Evolutionary conservation across 2,113 vertebrate species (phyloP).

Genomic region (rabbit (Oryctolagus cuniculus)): DNA sequence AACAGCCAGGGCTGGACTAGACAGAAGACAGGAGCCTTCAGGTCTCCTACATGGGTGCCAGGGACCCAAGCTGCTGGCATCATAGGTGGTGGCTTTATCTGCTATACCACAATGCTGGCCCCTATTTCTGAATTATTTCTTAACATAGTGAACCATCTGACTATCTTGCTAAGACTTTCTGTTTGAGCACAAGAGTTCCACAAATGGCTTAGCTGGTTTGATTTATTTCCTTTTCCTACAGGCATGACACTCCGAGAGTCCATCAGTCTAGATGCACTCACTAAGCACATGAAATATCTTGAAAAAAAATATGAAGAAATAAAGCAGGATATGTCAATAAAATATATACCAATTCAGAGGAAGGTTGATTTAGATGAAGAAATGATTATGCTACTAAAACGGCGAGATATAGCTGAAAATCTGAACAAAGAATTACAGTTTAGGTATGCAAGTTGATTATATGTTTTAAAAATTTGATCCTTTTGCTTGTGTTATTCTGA

Average conservation of each 20-base stretch:
- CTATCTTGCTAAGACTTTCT: neutral
- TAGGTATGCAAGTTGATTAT: conserved; percentile 82
- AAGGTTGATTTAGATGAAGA: conserved; percentile 84
- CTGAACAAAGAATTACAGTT: conserved; percentile 83
- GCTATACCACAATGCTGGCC: no score
- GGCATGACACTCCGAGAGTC: conserved; percentile 87
- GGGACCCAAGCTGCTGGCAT: no score
- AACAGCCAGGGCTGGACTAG: no score
- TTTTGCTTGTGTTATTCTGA: conserved; percentile 42
- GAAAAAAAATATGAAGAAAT: conserved; percentile 79
- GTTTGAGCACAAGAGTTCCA: neutral
- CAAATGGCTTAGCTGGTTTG: neutral
- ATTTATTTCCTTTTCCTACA: conserved; percentile 74
- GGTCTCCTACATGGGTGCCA: no score
- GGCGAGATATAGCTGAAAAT: conserved; percentile 80
- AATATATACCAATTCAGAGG: conserved; percentile 85
- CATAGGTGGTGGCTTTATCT: no score
- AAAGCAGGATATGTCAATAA: conserved; percentile 78
- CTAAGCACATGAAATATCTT: conserved; percentile 83
- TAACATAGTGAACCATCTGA: neutral
- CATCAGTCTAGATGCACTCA: conserved; percentile 82
- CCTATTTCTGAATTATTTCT: conserved; percentile 6
- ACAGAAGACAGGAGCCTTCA: no score
- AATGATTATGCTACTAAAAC: conserved; percentile 78
- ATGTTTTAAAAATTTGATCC: conserved; percentile 28